Conservation (phyloP, 1,140 invertebrate genomes). For the Drosophila quadrilineata region DNA sequence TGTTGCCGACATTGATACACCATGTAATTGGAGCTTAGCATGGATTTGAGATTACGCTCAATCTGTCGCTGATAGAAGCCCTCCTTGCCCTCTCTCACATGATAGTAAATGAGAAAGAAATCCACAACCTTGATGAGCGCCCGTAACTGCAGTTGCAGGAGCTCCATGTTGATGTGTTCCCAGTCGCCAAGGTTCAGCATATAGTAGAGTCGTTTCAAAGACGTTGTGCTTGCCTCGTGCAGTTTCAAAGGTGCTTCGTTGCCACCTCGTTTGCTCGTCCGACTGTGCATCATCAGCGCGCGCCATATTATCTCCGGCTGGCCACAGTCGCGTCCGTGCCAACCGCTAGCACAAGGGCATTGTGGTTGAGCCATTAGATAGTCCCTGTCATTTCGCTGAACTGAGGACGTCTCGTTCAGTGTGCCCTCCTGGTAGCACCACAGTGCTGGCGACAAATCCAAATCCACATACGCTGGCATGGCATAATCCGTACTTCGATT, state of each 20-base stretch:
- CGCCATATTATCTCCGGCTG: constrained; percentile 87
- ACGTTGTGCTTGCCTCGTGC: constrained; percentile 75
- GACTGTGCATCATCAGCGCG: constrained; percentile 83
- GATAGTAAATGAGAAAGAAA: constrained; percentile 84
- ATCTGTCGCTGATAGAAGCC: constrained; percentile 2
- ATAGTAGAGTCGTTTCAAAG: constrained; percentile 83
- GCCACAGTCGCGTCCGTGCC: constrained; percentile 86
- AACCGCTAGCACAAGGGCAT: constrained; percentile 84
- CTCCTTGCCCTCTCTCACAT: constrained; percentile 36
- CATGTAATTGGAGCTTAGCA: constrained; percentile 43
- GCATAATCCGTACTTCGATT: constrained; percentile 55
- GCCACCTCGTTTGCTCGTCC: constrained; percentile 30
- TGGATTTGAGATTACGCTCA: constrained; percentile 31
- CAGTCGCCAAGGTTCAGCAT: constrained; percentile 82
- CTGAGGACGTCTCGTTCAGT: constrained; percentile 80
- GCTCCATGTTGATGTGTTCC: constrained; percentile 82
- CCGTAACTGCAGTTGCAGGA: constrained; percentile 84
- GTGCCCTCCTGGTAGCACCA: constrained; percentile 83
- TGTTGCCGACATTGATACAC: constrained; percentile 44
- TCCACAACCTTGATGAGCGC: constrained; percentile 85
- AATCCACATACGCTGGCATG: constrained; percentile 47
- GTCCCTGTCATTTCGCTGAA: constrained; percentile 32
- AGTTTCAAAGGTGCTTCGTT: constrained; percentile 44
- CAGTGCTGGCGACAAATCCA: constrained; percentile 82
- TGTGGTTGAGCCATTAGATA: constrained; percentile 64